Conservation (phyloP, 53 echinoderm and acorn worm genomes). For the Henricia sp. region DNA sequence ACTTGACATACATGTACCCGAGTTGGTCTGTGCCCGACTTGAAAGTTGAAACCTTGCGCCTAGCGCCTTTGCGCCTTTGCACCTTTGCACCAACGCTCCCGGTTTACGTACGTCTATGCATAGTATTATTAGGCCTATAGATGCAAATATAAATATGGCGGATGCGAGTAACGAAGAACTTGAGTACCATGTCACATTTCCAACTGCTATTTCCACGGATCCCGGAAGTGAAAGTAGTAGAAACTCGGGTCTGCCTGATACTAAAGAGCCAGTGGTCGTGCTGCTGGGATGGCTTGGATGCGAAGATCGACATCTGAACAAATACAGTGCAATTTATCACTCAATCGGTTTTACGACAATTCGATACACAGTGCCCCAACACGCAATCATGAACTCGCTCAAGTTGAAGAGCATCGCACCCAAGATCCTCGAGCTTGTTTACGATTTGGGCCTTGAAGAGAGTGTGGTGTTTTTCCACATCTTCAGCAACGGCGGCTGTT, state of each 20-base stretch:
- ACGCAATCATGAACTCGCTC: slow-evolving; percentile 18
- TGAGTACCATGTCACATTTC: slow-evolving; percentile 96
- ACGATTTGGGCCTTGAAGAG: slow-evolving; percentile 88
- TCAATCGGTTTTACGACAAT: slow-evolving; percentile 85
- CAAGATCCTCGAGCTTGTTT: slow-evolving; percentile 82
- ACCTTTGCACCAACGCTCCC: no score
- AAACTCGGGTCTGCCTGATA: neutral
- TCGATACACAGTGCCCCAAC: slow-evolving; percentile 74
- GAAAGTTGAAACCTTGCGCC: no score
- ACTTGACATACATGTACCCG: no score
- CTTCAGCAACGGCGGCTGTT: slow-evolving; percentile 91
- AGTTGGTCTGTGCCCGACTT: no score
- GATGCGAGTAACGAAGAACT: slow-evolving; percentile 60
- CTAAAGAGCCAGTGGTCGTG: slow-evolving; percentile 82
- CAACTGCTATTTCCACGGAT: slow-evolving; percentile 74
- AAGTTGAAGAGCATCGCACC: slow-evolving; percentile 59
- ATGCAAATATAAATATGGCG: no score
- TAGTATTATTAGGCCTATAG: no score
- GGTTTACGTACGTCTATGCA: no score
- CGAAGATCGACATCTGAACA: slow-evolving; percentile 79
- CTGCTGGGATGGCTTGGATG: slow-evolving; percentile 94
- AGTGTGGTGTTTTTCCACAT: slow-evolving; percentile 87
- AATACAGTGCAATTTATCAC: slow-evolving; percentile 90
- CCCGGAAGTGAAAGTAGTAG: slow-evolving; percentile 18
- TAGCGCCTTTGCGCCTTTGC: no score